Conservation (phyloP, 2,888 invertebrate genomes). For the Strigamia crassipes region DNA sequence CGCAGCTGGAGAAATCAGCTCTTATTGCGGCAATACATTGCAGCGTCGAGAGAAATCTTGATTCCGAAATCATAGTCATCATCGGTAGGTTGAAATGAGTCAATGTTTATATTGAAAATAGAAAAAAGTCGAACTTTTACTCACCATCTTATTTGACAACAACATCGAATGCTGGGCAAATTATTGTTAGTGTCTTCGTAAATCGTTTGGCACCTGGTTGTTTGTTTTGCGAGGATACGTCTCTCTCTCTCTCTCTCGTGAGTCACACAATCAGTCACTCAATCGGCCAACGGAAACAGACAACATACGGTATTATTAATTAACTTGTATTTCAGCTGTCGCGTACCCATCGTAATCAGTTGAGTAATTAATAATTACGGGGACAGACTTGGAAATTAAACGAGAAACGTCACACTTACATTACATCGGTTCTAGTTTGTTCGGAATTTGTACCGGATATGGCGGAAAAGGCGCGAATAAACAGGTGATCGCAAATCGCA, state of each 20-base stretch:
- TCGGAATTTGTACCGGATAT: too few relatives aligned
- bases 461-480: too few relatives aligned
- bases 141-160: constrained; percentile 45
- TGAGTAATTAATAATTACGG: too few relatives aligned
- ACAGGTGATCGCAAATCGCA: too few relatives aligned
- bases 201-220: constrained; percentile 34
- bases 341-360: too few relatives aligned
- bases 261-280: constrained; percentile 28
- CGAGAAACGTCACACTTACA: too few relatives aligned
- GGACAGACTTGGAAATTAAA: too few relatives aligned
- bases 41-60: background rate
- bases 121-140: too few relatives aligned
- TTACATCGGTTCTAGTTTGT: too few relatives aligned
- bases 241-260: too few relatives aligned
- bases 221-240: constrained; percentile 14
- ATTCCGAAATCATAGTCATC: too few relatives aligned
- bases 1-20: background rate
- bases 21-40: background rate
- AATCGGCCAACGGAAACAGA: background rate
- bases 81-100: background rate
- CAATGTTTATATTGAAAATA: background rate
- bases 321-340: too few relatives aligned
- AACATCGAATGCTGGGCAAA: constrained; percentile 46
- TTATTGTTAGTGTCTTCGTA: constrained; percentile 34
- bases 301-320: background rate